These are phyloP conservation scores for Rhinolophus ferrumequinum DNA, from an alignment of 2,113 vertebrate genomes.

Conservation along the genomic window DNA sequence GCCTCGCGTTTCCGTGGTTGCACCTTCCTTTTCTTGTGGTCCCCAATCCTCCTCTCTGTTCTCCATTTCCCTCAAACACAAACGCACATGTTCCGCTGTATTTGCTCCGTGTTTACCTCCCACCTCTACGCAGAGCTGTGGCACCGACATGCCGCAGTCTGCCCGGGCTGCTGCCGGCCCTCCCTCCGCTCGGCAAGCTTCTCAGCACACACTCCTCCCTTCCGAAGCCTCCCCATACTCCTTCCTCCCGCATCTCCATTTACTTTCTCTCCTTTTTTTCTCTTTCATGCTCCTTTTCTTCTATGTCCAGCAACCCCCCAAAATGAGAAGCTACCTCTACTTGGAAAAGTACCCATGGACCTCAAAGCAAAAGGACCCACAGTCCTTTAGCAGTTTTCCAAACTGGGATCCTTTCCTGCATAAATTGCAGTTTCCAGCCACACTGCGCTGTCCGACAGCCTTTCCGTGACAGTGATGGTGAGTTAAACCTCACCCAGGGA, in stretches of 20 bases:
- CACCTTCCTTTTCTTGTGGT: too few species aligned
- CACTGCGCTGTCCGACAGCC: slow-evolving; percentile 23
- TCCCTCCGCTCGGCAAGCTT: neutral
- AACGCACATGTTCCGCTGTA: neutral
- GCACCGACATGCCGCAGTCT: too few species aligned
- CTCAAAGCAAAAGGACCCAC: slow-evolving; percentile 65
- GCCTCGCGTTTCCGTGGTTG: neutral
- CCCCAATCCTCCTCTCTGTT: too few species aligned
- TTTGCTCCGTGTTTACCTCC: too few species aligned
- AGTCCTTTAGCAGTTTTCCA: slow-evolving; percentile 45
- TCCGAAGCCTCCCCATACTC: neutral
- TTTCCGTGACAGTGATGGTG: slow-evolving; percentile 52
- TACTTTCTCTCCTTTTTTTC: slow-evolving; percentile 24
- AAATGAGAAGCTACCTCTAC: slow-evolving; percentile 58
- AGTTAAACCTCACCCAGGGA: slow-evolving; percentile 64
- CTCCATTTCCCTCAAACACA: neutral
- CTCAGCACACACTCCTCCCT: neutral
- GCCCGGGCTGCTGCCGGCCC: too few species aligned
- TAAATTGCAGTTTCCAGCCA: slow-evolving; percentile 44
- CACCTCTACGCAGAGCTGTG: too few species aligned
- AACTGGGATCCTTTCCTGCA: slow-evolving; percentile 43
- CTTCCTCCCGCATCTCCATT: neutral
- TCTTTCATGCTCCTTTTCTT: slow-evolving; percentile 64
- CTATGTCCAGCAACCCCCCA: slow-evolving; percentile 33
- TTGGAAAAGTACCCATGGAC: slow-evolving; percentile 55